Percentiles rank a stretch among this genome's conserved stretches.
These are phyloP conservation scores for Tragulus kanchil DNA, from an alignment of 2,113 vertebrate species.

Conservation along the genomic window DNA sequence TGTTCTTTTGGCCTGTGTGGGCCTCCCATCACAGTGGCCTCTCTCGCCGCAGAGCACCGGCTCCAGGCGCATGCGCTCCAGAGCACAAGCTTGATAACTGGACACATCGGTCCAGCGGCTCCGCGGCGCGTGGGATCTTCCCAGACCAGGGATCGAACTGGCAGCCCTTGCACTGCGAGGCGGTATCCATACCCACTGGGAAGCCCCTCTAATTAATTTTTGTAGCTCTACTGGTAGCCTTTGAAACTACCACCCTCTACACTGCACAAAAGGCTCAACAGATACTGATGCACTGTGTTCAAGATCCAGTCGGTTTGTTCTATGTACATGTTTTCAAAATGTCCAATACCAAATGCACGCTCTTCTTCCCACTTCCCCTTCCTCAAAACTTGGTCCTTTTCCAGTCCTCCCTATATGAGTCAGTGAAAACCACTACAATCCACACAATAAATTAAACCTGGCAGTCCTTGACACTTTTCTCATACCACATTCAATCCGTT, in stretches of 20 bases:
- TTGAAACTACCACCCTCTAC: not conserved
- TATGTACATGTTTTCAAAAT: constrained; percentile 30
- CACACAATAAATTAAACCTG: constrained; percentile 18
- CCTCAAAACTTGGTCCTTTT: constrained; percentile 25
- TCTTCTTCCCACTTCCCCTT: not conserved
- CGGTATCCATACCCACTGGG: too few species aligned
- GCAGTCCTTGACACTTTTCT: not conserved
- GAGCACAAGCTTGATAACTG: too few species aligned
- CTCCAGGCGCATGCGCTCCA: too few species aligned
- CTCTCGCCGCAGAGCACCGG: too few species aligned
- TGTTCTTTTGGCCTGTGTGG: too few species aligned
- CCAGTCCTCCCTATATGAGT: not conserved
- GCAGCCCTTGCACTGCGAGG: too few species aligned
- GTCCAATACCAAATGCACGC: not conserved
- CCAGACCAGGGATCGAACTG: too few species aligned
- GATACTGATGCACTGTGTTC: not conserved
- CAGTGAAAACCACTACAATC: constrained; percentile 20
- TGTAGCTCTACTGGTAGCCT: not conserved
- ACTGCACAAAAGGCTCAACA: not conserved
- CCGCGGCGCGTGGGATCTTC: too few species aligned
- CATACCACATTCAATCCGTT: not conserved
- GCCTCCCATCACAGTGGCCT: too few species aligned
- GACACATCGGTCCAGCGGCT: too few species aligned
- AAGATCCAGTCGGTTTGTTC: constrained; percentile 36
- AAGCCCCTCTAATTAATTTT: not conserved